Evolutionary conservation across 64 coral and sea anemone genomes (phyloP).

Genomic region (Pachyseris speciosa): DNA sequence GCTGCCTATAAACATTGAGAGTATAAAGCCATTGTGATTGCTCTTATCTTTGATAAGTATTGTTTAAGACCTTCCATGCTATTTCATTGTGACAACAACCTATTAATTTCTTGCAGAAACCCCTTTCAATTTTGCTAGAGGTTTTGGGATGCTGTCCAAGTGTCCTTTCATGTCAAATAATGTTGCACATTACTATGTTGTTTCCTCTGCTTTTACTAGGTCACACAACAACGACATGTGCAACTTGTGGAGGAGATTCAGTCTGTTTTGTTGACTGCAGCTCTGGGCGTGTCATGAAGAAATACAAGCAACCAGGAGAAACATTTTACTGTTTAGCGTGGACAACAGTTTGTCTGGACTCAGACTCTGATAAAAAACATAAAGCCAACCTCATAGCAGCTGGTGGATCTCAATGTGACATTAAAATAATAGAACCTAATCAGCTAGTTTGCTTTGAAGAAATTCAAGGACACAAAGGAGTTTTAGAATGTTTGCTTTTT

Average conservation of each 20-base stretch:
- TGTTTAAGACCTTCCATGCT: too few relatives aligned
- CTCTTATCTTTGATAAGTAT: too few relatives aligned
- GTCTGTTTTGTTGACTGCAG: conserved; percentile 99
- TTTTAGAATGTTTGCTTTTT: conserved; percentile 91
- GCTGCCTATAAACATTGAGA: too few relatives aligned
- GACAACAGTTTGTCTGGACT: conserved; percentile 86
- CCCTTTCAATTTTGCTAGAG: too few relatives aligned
- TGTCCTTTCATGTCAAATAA: too few relatives aligned
- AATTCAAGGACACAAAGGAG: conserved; percentile 89
- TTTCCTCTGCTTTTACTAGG: conserved; percentile 25
- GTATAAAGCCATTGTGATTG: too few relatives aligned
- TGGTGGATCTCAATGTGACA: conserved; percentile 85
- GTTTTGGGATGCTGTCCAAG: too few relatives aligned
- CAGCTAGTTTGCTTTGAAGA: conserved; percentile 97
- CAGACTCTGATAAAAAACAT: conserved; percentile 40
- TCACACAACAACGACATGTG: conserved; percentile 87
- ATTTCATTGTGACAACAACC: too few relatives aligned
- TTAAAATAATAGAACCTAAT: conserved; percentile 97
- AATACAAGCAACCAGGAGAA: conserved; percentile 99
- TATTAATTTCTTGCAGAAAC: too few relatives aligned
- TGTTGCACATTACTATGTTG: not conserved
- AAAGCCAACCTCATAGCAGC: conserved; percentile 87
- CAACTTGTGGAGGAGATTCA: conserved; percentile 97
- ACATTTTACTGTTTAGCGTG: conserved; percentile 98
- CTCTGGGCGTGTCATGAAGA: conserved; percentile 93